A percentile compares a stretch with the other conserved stretches of the same genome.
Evolutionary conservation across 2,113 vertebrate genomes (phyloP).

Genomic region (Taurulus bubalis): DNA sequence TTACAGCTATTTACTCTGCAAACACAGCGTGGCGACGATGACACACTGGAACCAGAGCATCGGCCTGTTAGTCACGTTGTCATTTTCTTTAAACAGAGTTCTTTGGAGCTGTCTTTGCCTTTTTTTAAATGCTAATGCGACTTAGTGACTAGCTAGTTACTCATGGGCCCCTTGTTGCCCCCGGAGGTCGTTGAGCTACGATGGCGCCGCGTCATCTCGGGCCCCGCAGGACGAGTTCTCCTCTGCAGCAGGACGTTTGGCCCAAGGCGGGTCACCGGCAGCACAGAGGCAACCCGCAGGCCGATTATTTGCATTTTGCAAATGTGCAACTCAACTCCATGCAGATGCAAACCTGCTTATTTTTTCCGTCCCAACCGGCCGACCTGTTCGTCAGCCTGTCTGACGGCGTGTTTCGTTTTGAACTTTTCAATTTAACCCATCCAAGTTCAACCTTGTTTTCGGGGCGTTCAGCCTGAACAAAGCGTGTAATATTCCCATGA

Average conservation of each 20-base stretch:
- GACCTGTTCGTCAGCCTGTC: conserved; percentile 11
- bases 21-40: conserved; percentile 43
- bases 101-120: conserved; percentile 44
- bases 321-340: conserved; percentile 62
- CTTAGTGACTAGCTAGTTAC: conserved; percentile 20
- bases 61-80: conserved; percentile 34
- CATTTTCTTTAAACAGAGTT: conserved; percentile 12
- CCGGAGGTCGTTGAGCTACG: conserved; percentile 14
- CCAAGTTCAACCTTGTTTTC: background rate
- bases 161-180: conserved; percentile 2
- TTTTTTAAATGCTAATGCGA: conserved; percentile 3
- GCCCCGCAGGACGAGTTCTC: conserved; percentile 33
- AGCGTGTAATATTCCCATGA: conserved; percentile 21
- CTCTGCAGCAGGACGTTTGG: background rate
- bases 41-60: conserved; percentile 41
- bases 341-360: conserved; percentile 65
- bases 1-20: conserved; percentile 54
- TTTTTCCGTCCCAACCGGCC: conserved; percentile 40
- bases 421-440: no score
- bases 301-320: conserved; percentile 73
- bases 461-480: background rate
- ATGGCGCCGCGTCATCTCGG: no score
- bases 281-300: conserved; percentile 27
- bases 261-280: background rate
- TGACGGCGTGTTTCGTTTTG: no score